Evolutionary conservation across 2,797 vertebrate species (phyloP), one percentile per base, ranked within the genome.

Genomic region (Gallinago solitaria): DNA sequence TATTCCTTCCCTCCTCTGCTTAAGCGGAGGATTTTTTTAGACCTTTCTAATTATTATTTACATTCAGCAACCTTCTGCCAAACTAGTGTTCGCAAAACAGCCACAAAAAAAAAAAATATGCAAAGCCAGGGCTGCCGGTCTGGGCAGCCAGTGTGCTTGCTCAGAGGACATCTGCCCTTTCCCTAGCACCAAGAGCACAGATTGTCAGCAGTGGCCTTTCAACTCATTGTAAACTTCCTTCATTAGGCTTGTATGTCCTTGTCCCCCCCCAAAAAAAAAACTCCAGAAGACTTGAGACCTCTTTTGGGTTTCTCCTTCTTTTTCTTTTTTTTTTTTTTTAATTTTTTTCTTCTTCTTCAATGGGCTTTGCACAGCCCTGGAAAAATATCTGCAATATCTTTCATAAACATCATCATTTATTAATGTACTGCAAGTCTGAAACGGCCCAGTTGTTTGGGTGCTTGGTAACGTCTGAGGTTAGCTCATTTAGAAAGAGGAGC

Each of bases 381-480:
- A 88, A 88, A 94, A 65, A 86, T 47, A 56, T 90, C 94, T 95
- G 92, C 93, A 95, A 77, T 90, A 93, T 90, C 80, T 88, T 92
- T 91, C 93, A 93, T 70, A 93, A 95, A 67, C 82, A 91, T 91
- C 64, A 84, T 94, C 47, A 82, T 94, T 97, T 95, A 93, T 96
- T 93, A 96, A 97, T 83, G 76, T 80, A 86, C 70, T 93, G 95
- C 88, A 60, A 89, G 92, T 88, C 90, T 96, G 88, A 95, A 93
- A 90, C 79, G 89, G 84, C 87, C 77, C 27, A 27, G 93, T 96
- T 95, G 94, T 96, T 96, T 91, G 75, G 78, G 80, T 95, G 93
- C 93, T 95, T 97, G 94, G 97, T 96, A 97, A 98, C 50, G 6
- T 92, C 83, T 88, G 83, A 90, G 57, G 89, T 93, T 97, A 97